Evolutionary conservation across 1,140 invertebrate species (phyloP).

Genomic region (Sitobion miscanthi): DNA sequence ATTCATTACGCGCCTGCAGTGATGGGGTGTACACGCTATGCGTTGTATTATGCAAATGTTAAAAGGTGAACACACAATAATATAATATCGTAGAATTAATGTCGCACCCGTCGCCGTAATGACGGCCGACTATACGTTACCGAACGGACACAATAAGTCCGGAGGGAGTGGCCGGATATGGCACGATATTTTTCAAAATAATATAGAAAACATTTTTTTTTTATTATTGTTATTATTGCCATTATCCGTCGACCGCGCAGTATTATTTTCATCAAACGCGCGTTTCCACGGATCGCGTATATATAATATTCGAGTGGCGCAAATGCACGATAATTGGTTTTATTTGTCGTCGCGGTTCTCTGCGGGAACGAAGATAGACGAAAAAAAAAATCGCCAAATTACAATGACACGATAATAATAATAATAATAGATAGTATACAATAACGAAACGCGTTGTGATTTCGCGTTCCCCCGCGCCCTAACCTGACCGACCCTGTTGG

Average conservation of each 20-base stretch:
- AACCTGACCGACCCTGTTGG: accelerated
- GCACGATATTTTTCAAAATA: neutral
- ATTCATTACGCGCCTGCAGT: neutral
- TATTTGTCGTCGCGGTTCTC: neutral
- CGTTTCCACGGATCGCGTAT: neutral
- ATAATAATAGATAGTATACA: neutral
- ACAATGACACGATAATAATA: neutral
- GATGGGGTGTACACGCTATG: neutral
- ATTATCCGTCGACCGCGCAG: neutral
- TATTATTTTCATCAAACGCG: neutral
- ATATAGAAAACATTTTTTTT: neutral
- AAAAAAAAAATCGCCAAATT: neutral
- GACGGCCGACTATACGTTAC: neutral
- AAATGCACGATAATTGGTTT: neutral
- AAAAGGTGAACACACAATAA: neutral
- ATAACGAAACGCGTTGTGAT: neutral
- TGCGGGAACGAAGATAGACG: neutral
- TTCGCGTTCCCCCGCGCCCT: neutral
- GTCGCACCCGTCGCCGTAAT: neutral
- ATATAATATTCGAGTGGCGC: neutral
- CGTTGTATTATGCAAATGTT: neutral
- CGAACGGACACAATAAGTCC: neutral
- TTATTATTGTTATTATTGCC: neutral
- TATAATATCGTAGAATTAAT: too few relatives aligned
- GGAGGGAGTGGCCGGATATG: neutral